Conservation (phyloP, 2,888 invertebrate species). For the Meloe dianella region DNA sequence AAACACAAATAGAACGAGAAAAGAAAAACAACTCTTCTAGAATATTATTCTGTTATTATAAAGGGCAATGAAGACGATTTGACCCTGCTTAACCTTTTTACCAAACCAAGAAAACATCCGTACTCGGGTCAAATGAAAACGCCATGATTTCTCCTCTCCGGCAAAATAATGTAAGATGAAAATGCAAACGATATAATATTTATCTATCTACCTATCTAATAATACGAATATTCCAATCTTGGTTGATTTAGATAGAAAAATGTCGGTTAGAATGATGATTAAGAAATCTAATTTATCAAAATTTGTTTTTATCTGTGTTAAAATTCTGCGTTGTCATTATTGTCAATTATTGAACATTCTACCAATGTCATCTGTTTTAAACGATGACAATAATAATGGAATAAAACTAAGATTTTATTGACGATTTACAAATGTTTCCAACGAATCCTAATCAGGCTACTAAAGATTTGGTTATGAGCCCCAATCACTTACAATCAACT, state of each 20-base stretch:
- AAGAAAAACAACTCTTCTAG: not conserved
- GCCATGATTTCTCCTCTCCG: slow-evolving; percentile 6
- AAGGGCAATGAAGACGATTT: not conserved
- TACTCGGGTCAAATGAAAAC: slow-evolving; percentile 7
- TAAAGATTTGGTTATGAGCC: not conserved
- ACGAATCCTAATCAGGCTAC: not conserved
- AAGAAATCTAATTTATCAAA: slow-evolving; percentile 2
- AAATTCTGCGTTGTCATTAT: not conserved
- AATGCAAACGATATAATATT: not conserved
- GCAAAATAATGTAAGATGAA: not conserved
- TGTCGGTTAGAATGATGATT: not conserved
- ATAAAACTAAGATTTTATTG: not conserved
- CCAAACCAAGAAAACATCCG: not conserved
- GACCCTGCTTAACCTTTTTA: slow-evolving; percentile 8
- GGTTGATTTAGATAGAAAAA: not conserved
- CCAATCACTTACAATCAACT: not conserved
- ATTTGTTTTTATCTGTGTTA: not conserved
- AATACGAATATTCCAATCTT: not conserved
- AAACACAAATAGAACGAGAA: not conserved
- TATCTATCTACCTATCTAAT: not conserved
- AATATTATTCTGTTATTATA: not conserved
- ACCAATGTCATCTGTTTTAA: not conserved
- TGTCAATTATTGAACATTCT: not conserved
- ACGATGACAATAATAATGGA: not conserved
- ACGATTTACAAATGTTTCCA: not conserved